Evolutionary conservation across 2,888 invertebrate species (phyloP).

Genomic region (Drosophila flavopinicola): DNA sequence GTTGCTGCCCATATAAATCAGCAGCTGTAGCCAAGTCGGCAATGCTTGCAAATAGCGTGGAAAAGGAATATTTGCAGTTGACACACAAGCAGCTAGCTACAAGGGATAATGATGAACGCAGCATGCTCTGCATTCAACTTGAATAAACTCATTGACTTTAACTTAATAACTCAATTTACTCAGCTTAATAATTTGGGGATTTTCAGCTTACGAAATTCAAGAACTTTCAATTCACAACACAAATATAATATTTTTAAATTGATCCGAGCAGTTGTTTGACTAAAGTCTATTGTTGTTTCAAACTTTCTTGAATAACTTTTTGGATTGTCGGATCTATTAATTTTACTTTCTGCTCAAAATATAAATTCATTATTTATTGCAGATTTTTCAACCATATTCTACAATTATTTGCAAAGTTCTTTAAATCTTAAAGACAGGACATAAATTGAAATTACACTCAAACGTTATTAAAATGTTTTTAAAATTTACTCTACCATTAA

Average conservation of each 20-base stretch:
- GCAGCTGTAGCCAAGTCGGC: slow-evolving; percentile 36
- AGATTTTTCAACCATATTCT: background rate
- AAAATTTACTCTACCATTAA: background rate
- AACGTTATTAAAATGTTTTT: background rate
- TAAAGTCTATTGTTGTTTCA: no score
- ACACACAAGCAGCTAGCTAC: background rate
- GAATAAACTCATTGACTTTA: background rate
- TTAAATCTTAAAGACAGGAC: background rate
- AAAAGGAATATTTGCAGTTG: slow-evolving; percentile 32
- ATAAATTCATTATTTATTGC: background rate
- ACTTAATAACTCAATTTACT: no score
- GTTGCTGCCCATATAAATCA: slow-evolving; percentile 62
- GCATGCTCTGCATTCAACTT: slow-evolving; percentile 3
- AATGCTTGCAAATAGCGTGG: slow-evolving; percentile 18
- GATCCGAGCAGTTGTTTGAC: no score
- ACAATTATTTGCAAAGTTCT: background rate
- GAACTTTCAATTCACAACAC: no score
- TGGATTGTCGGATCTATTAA: background rate
- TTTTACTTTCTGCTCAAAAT: background rate
- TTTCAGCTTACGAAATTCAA: no score
- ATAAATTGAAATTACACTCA: background rate
- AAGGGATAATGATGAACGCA: background rate
- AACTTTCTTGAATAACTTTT: background rate
- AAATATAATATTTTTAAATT: no score
- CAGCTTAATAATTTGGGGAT: no score